Base-by-base conservation (phyloP, 2,113 vertebrate species). In the Myrmecobius fasciatus region DNA sequence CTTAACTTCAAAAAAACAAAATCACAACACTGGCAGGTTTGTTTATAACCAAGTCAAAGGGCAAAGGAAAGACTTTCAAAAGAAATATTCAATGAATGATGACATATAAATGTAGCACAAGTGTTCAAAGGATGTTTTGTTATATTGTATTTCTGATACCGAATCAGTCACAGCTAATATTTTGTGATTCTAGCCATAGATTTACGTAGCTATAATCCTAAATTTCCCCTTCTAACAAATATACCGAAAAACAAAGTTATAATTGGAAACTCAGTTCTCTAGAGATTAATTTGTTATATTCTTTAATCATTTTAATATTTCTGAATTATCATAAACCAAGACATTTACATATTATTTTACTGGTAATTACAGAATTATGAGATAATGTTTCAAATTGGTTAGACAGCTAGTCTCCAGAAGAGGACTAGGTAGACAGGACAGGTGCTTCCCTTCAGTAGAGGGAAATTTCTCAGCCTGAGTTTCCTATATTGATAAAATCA, bases 1-100 rank as follows among this genome's bases (percentile, higher is more conserved):
- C 17, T 96, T 97, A 95, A 56, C 93, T 96, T 97, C 94, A 96
- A 94, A 96, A 96, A 96, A 96, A 31, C 93, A n/a, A 89, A 88
- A 0, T 17, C 36, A 3, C 17, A n/a, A 83, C 67, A 24, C 67
- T 83, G 17, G 20, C 22, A 2, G 0, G 52, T 94, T 2, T 53
- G 53, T 94, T 96, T 95, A 91, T 89, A 36, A 94, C 89, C 46
- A 97, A 95, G 75, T 95, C 0, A 2, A n/a, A 31, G 92, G 54
- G 31, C 94, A 96, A 94, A 96, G 53, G 53, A 94, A 91, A 97
- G 51, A 43, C 91, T 31, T 96, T 49, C 51, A 91, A 67, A 67
- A 93, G 94, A 60, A 93, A 43, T 56, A 46, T 67, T 36, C 88
- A 94, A 20, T 47, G 26, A 94, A 88, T 52, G 53, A 88, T 52